Conservation (phyloP, 1,140 invertebrate genomes). For the Pissodes strobi region DNA sequence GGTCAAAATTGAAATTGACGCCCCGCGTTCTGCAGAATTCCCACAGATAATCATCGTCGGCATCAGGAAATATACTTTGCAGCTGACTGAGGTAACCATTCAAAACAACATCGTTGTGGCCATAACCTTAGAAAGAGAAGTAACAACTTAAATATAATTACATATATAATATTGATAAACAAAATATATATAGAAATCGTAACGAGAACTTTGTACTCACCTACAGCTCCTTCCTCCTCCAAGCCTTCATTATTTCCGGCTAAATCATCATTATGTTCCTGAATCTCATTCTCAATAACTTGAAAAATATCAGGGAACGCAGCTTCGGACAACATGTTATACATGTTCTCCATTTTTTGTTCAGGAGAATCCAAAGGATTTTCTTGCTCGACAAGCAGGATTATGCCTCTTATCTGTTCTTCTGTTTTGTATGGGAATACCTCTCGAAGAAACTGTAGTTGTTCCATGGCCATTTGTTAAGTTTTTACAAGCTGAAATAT, state of each 20-base stretch:
- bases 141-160: no score
- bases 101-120: neutral
- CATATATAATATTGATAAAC: no score
- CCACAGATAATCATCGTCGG: constrained; percentile 53
- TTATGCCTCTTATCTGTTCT: constrained; percentile 22
- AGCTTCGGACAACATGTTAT: constrained; percentile 37
- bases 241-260: neutral
- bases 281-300: no score
- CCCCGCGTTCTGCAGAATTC: constrained; percentile 47
- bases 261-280: no score
- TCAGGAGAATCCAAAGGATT: constrained; percentile 17
- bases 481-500: no score
- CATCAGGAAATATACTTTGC: constrained; percentile 48
- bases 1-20: constrained; percentile 34
- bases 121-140: neutral
- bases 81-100: constrained; percentile 16
- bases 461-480: neutral
- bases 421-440: constrained; percentile 31
- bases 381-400: constrained; percentile 35
- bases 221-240: constrained; percentile 2
- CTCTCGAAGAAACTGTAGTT: constrained; percentile 19
- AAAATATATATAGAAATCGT: no score
- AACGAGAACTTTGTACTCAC: no score
- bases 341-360: constrained; percentile 38
- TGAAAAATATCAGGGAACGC: no score